These are phyloP conservation scores for Ceratitis capitata DNA, from an alignment of 1,140 invertebrate species.

Conservation along the genomic window DNA sequence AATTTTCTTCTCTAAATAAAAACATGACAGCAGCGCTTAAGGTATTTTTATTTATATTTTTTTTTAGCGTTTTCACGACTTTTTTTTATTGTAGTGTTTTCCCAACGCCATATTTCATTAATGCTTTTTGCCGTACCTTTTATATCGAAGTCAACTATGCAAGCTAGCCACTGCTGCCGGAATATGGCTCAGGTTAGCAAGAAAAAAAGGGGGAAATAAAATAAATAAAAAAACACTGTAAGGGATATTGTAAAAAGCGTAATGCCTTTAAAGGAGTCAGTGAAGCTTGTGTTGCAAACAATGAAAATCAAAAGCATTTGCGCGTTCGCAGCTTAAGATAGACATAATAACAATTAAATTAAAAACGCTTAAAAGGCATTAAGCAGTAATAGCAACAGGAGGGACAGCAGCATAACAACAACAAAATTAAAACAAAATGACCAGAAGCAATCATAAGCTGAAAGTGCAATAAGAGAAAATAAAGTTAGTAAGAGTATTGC, in stretches of 20 bases:
- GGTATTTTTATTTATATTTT: background rate
- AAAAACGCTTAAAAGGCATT: slow-evolving; percentile 40
- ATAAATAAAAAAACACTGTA: background rate
- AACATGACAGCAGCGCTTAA: background rate
- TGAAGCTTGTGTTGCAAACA: slow-evolving; percentile 6
- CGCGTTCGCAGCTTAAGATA: background rate
- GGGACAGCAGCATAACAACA: background rate
- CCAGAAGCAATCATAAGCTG: background rate
- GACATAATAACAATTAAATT: slow-evolving; percentile 40
- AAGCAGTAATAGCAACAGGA: slow-evolving; percentile 1
- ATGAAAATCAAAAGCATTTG: slow-evolving; percentile 28
- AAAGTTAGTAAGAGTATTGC: background rate
- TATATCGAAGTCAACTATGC: background rate
- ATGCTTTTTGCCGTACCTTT: background rate
- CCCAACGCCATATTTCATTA: background rate
- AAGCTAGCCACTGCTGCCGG: background rate
- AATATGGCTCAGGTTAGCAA: too few relatives aligned
- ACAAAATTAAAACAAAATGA: background rate
- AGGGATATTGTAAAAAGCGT: background rate
- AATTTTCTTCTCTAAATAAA: background rate
- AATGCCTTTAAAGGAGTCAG: background rate
- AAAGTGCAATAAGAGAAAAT: background rate
- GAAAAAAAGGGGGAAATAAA: background rate
- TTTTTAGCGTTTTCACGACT: background rate
- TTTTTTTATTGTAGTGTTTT: background rate